Percentiles rank a stretch among this genome's conserved stretches.
phyloP scores from a whole-genome alignment of 2,797 vertebrate species.

The Rhinatrema bivittatum region DNA sequence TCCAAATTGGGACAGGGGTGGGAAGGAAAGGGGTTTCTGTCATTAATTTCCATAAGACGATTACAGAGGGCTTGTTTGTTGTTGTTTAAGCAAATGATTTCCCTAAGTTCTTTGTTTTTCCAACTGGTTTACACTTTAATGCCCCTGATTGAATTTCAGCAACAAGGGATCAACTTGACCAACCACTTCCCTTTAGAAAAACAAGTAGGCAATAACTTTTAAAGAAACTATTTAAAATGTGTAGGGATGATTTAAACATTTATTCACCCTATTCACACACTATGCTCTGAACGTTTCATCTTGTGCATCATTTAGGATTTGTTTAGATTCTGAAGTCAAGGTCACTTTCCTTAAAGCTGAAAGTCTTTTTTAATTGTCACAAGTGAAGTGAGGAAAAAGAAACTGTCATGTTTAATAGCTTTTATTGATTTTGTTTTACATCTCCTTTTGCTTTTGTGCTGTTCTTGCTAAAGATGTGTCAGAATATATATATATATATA shows the following conservation, averaged over 20 bases:
- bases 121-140: slow-evolving; percentile 99
- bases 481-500: too few species aligned
- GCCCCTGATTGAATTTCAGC: slow-evolving; percentile 92
- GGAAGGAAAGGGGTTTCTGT: slow-evolving; percentile 74
- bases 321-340: slow-evolving; percentile 32
- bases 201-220: slow-evolving; percentile 31
- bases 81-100: slow-evolving; percentile 97
- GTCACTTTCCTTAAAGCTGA: slow-evolving; percentile 29
- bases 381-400: not conserved
- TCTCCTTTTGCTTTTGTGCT: not conserved
- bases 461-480: not conserved
- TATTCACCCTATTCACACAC: slow-evolving; percentile 18
- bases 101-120: slow-evolving; percentile 98
- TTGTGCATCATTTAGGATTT: slow-evolving; percentile 38
- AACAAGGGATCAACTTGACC: slow-evolving; percentile 83
- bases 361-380: slow-evolving; percentile 13
- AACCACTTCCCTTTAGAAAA: slow-evolving; percentile 53
- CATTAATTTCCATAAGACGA: slow-evolving; percentile 98
- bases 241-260: too few species aligned
- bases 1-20: slow-evolving; percentile 45
- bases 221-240: slow-evolving; percentile 25
- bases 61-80: slow-evolving; percentile 91
- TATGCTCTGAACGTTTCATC: slow-evolving; percentile 50
- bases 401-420: not conserved
- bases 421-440: not conserved